Evolutionary conservation across 2,888 invertebrate genomes (phyloP), one percentile per base, ranked within the genome.

Genomic region (Microchrysa polita): DNA sequence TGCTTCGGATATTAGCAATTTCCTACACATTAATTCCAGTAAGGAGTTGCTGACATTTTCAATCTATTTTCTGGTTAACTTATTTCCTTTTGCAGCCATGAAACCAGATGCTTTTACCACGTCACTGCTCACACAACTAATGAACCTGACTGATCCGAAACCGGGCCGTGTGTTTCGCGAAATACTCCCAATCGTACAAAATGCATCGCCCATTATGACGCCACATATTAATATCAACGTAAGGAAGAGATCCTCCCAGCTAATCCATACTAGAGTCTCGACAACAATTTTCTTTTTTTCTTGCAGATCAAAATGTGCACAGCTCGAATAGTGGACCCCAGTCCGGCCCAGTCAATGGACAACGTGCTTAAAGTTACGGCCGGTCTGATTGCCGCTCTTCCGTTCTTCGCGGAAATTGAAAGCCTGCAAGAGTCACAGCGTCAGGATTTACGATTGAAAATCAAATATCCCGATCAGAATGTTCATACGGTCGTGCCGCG

Each of bases 381-480:
- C 0, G 97, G 97, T 0, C 88, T 98, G 2, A 91, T 97, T 67
- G 90, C 96, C 75, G 93, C 94, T 44, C 90, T 97, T 52, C 92
- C 93, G 14, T 87, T 97, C 73, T 94, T 96, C 80, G 96, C 95
- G 0, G 94, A 95, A 82, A 88, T 98, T 76, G 87, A 90, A 77
- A 92, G 95, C 84, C 87, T 97, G 73, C 88, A 90, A 48, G 90
- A 92, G 80, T 89, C 92, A 0, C 87, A 87, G 73, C 90, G 93
- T 0, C 87, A 87, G 65, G 89, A 91, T 75, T 86, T 97, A 79
- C 88, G 96, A 76, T 89, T 97, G 77, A 92, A 94, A 86, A 91
- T 96, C 34, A 91, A 92, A 78, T 97, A 97, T 86, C 97, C 97
- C 0, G 97, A 98, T 87, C 94, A 96, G 79, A 91, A 93, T 81